Base-by-base conservation (phyloP, 2,797 vertebrate species). In the Melanotaenia pygmaea region DNA sequence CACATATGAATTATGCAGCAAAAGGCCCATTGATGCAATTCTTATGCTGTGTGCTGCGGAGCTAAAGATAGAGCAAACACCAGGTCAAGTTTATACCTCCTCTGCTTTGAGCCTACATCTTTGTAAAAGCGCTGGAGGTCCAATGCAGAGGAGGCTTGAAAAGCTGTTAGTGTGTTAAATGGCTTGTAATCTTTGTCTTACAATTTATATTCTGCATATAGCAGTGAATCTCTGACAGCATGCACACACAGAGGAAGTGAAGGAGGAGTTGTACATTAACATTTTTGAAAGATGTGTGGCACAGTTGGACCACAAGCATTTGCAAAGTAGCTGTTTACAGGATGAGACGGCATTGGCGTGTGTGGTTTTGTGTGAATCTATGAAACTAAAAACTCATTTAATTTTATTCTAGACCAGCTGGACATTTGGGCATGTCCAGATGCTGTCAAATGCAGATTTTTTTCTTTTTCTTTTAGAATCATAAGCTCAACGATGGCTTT, bases 1-100 rank as follows among this genome's bases (percentile, higher is more conserved):
- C 74, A 69, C 20, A 70, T 77, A 83, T 88, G 65, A 91, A 91
- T 90, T 82, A 84, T 87, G 66, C 54, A 86, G 80, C 50, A 47
- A 77, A 78, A 67, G 45, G 50, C 63, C 54, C 59, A 79, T 28
- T 79, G 65, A 74, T 76, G 74, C 79, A 63, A 73, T 85, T 74
- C 35, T 60, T 70, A 57, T 72, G 59, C 66, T 59, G 20, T 72
- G 74, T 63, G 74, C 72, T 60, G 74, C 76, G 70, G 78, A 83
- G 70, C 83, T 83, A 89, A 90, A 89, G 59, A 85, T 77, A 84
- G 86, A 63, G 30, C 51, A 64, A 64, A 56, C 47, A 68, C 63
- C 43, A 65, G 45, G 69, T 76, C 68, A 77, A 72, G 69, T 70
- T 83, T 50, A 37, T 35, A 59, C 72, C 67, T 83, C 82, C 63